phyloP scores from a whole-genome alignment of 2,113 vertebrate species.

The Xenotilapia leptura region DNA sequence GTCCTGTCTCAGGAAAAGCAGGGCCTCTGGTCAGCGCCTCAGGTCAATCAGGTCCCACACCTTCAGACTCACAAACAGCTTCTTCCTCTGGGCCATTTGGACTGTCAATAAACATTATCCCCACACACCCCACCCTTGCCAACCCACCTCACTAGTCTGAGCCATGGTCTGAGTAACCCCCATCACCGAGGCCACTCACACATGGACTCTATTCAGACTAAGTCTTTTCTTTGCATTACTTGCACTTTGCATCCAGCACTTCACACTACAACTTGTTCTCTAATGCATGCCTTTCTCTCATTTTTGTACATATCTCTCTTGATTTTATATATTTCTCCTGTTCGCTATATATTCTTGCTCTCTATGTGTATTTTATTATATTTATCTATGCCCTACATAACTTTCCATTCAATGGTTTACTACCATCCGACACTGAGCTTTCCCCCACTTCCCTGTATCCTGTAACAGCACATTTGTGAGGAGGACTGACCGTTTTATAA shows the following conservation, averaged over 20 bases:
- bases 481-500: not conserved
- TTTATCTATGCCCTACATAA: not conserved
- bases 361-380: not conserved
- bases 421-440: not conserved
- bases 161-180: not conserved
- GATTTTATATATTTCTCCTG: not conserved
- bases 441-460: not conserved
- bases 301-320: not conserved
- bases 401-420: not conserved
- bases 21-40: not conserved
- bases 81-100: not conserved
- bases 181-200: not conserved
- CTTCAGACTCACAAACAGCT: not conserved
- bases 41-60: not conserved
- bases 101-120: not conserved
- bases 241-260: not conserved
- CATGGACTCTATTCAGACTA: not conserved
- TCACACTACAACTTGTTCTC: not conserved
- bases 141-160: not conserved
- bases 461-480: not conserved
- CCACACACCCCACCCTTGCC: not conserved
- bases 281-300: not conserved
- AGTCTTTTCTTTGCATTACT: not conserved
- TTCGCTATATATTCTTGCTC: not conserved
- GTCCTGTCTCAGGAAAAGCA: not conserved